These are phyloP conservation scores for Pyrocoelia pectoralis DNA, from an alignment of 2,888 invertebrate species.

Conservation along the genomic window DNA sequence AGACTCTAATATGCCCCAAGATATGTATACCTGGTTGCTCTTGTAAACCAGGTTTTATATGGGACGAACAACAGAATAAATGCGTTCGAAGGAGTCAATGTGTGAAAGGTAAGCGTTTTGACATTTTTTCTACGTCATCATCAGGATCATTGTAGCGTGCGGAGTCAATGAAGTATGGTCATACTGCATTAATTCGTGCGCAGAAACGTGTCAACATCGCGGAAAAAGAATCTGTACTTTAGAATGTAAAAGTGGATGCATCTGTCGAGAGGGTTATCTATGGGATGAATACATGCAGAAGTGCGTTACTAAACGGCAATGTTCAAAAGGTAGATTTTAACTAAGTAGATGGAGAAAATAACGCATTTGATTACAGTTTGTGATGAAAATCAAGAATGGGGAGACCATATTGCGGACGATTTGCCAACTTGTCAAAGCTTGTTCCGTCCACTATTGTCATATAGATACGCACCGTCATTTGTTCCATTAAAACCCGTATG, in stretches of 20 bases:
- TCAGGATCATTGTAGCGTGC: conserved; percentile 6
- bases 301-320: conserved; percentile 7
- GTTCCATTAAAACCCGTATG: not conserved
- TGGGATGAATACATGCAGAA: conserved; percentile 4
- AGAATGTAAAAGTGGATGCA: conserved; percentile 26
- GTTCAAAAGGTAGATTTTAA: conserved; percentile 6
- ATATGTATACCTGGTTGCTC: conserved; percentile 25
- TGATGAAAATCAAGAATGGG: conserved; percentile 18
- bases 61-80: conserved; percentile 16
- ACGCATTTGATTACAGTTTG: conserved; percentile 12
- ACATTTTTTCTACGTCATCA: too few species aligned
- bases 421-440: conserved; percentile 17
- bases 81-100: conserved; percentile 13
- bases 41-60: conserved; percentile 31
- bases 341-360: too few species aligned
- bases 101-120: not conserved
- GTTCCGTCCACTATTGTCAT: not conserved
- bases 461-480: not conserved
- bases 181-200: conserved; percentile 19
- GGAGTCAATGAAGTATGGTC: conserved; percentile 12
- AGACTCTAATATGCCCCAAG: not conserved
- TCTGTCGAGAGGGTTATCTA: conserved; percentile 17
- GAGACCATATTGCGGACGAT: conserved; percentile 9
- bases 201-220: conserved; percentile 20
- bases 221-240: conserved; percentile 9